Conservation (phyloP, 2,888 invertebrate species). For the Callyntrura sp. region DNA sequence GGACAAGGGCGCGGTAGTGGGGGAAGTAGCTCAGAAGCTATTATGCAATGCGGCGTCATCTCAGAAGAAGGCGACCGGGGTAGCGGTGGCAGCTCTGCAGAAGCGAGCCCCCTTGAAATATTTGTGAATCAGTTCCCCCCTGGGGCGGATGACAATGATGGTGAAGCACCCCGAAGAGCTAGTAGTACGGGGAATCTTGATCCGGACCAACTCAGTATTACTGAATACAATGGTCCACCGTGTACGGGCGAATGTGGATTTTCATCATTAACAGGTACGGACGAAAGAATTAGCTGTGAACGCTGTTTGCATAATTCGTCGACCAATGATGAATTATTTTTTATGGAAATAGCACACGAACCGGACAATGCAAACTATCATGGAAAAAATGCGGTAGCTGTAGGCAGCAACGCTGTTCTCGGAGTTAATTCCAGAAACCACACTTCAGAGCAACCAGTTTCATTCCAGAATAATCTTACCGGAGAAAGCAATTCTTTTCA, state of each 20-base stretch:
- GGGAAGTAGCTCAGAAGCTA: constrained; percentile 82
- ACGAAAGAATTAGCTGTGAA: neutral
- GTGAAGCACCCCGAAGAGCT: constrained; percentile 81
- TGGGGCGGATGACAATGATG: constrained; percentile 83
- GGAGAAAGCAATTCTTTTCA: constrained; percentile 57
- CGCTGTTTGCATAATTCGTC: constrained; percentile 24
- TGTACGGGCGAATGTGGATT: constrained; percentile 43
- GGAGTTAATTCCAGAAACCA: constrained; percentile 3
- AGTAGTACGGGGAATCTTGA: constrained; percentile 80
- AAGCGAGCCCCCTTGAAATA: constrained; percentile 83
- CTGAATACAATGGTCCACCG: constrained; percentile 9
- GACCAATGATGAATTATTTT: constrained; percentile 35
- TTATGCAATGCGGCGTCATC: constrained; percentile 83
- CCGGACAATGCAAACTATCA: constrained; percentile 28
- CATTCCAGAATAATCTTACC: neutral
- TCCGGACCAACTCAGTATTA: constrained; percentile 64
- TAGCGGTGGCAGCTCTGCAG: constrained; percentile 83
- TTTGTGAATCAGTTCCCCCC: constrained; percentile 84
- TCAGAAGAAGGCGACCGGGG: constrained; percentile 82
- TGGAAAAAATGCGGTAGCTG: neutral
- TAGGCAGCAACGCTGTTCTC: constrained; percentile 14
- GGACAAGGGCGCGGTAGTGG: constrained; percentile 81
- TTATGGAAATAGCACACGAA: constrained; percentile 36
- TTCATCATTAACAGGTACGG: neutral
- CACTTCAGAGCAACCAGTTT: constrained; percentile 37